Base-by-base conservation (phyloP, 2,888 invertebrate species). In the Apodemia mormo region DNA sequence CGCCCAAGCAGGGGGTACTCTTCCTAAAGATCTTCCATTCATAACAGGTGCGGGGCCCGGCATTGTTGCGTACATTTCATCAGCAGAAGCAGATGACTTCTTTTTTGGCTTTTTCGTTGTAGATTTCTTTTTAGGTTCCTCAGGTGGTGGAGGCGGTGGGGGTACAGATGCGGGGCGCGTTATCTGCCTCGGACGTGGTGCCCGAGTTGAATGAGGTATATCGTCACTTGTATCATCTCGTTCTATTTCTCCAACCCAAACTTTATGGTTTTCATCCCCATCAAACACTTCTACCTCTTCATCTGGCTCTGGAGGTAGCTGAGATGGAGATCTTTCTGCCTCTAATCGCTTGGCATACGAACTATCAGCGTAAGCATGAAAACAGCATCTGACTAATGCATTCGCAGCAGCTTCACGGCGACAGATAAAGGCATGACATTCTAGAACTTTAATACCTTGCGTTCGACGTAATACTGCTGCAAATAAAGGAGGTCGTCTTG, bases 361-460 rank as follows among this genome's bases (percentile, higher is more conserved):
- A 79, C 97, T 98, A 88, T 99, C 99, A 0, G 98, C 98, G 90
- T 99, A 99, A 67, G 99, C 98, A 92, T 99, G 99, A 92, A 99
- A 99, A 92, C 98, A 99, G 90, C 98, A 98, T 80, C 98, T 95
- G 75, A 99, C 99, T 83, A 99, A 95, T 79, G 99, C 99, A 89
- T 99, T 98, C 75, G 99, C 99, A 66, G 99, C 99, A 85, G 98
- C 97, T 88, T 98, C 98, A 71, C 98, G 96, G 80, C 98, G 98
- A 91, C 99, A 98, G 82, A 99, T 98, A 90, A 99, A 99, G 75
- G 99, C 98, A 93, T 99, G 99, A 93, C 99, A 99, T 93, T 99
- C 99, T 75, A 99, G 94, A 70, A 99, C 99, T 91, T 99, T 99
- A 79, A 99, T 99, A 69, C 99, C 99, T 67, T 97, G 97, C 66